Conservation (phyloP, 2,888 invertebrate species). For the Allacma fusca region DNA sequence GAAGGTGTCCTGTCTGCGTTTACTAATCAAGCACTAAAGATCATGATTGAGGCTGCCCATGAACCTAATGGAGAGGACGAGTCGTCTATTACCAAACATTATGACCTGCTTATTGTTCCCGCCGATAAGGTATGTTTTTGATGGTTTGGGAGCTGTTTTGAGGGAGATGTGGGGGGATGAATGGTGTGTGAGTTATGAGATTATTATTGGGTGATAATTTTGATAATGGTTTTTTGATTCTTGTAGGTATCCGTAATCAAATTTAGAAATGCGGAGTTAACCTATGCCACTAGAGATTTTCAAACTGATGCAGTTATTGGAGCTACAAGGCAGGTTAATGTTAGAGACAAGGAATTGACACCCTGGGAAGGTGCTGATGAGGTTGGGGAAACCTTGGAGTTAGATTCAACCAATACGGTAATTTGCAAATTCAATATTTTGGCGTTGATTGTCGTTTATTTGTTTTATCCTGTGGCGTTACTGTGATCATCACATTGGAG, state of each 20-base stretch:
- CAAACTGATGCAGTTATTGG: constrained; percentile 85
- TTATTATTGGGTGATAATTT: not conserved
- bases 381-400: constrained; percentile 49
- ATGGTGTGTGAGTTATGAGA: too few relatives aligned
- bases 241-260: constrained; percentile 54
- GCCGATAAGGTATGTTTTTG: constrained; percentile 55
- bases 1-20: constrained; percentile 60
- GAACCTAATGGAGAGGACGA: constrained; percentile 53
- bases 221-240: not conserved
- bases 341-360: constrained; percentile 81
- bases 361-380: constrained; percentile 77
- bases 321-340: constrained; percentile 74
- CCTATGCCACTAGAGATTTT: constrained; percentile 60
- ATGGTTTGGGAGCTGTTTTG: not conserved
- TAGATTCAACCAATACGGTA: constrained; percentile 63
- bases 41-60: constrained; percentile 61
- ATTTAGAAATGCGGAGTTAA: constrained; percentile 56
- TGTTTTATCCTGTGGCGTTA: too few relatives aligned
- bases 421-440: constrained; percentile 2
- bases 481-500: too few relatives aligned
- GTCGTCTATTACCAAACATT: constrained; percentile 57
- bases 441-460: not conserved
- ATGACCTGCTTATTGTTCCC: constrained; percentile 60
- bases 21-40: constrained; percentile 52
- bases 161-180: too few relatives aligned